Evolutionary conservation across 2,113 vertebrate genomes (phyloP), one percentile per base, ranked within the genome.

Genomic region (Naja naja): DNA sequence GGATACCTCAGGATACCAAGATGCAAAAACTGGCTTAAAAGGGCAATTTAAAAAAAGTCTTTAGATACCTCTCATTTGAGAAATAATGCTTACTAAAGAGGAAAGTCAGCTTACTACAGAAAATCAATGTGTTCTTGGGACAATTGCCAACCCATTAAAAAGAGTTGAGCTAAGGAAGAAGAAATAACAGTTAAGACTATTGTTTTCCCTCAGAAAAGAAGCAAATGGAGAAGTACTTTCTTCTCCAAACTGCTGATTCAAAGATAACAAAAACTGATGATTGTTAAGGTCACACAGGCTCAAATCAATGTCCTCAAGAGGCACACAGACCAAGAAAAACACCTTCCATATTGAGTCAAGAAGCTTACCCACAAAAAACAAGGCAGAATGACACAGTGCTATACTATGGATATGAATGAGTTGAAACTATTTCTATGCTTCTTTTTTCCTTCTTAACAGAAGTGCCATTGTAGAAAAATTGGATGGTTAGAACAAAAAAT

Each of bases 41-140:
- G 22, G 22, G 2, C 93, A 94, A 0, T n/a, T 55, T 5, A n/a
- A 93, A 93, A 94, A 52, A 27, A 25, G 90, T 87, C 45, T 55
- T 55, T 58, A 56, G 96, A 85, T 34, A 89, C 25, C 89, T 54
- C 94, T 96, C 58, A 93, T 58, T 92, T 94, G n/a, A 95, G 94
- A 96, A 96, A 96, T 93, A 96, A 94, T 56, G 56, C 88, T 94
- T 90, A 55, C 0, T 0, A 56, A 58, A 90, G 93, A 93, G 94
- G 43, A 94, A 94, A 94, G 90, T 81, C 88, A 94, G 94, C 95
- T 94, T 97, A 96, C 96, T 96, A 95, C 0, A 94, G 92, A 88
- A 94, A 95, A 97, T 96, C 97, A 96, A 58, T 96, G 94, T 94
- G 94, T 94, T 91, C 95, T 95, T 93, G 56, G 96, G 94, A 69